phyloP scores from a whole-genome alignment of 2,888 invertebrate species.

The Onchidella celtica region DNA sequence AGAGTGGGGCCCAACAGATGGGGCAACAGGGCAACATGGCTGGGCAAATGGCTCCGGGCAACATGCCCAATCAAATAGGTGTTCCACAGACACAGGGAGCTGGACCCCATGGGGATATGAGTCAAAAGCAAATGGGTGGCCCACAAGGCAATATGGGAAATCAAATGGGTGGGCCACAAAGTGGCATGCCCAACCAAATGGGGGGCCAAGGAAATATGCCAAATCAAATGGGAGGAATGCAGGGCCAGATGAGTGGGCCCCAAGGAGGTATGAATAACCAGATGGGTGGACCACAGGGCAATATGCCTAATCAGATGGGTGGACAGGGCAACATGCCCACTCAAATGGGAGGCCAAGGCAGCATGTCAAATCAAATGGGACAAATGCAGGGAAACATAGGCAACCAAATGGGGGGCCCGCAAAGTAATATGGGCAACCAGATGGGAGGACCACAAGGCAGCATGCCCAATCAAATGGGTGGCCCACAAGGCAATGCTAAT shows the following conservation, averaged over 20 bases:
- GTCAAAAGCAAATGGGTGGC: constrained; percentile 37
- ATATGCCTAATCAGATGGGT: constrained; percentile 57
- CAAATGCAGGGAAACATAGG: constrained; percentile 46
- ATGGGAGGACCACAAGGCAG: constrained; percentile 55
- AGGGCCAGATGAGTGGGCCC: constrained; percentile 44
- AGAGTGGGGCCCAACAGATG: neutral
- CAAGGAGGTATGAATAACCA: constrained; percentile 51
- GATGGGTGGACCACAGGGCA: constrained; percentile 52
- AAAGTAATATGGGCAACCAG: constrained; percentile 43
- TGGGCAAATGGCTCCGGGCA: constrained; percentile 47
- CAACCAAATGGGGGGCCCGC: constrained; percentile 28
- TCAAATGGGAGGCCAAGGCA: constrained; percentile 54
- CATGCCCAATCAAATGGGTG: constrained; percentile 47
- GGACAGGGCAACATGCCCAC: constrained; percentile 51
- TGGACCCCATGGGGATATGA: constrained; percentile 23
- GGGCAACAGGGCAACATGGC: constrained; percentile 16
- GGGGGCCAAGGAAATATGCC: constrained; percentile 51
- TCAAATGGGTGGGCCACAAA: constrained; percentile 44
- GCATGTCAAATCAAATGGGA: constrained; percentile 53
- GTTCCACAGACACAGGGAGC: constrained; percentile 35
- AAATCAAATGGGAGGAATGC: constrained; percentile 53
- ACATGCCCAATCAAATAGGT: constrained; percentile 55
- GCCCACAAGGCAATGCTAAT: constrained; percentile 46
- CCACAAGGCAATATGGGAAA: constrained; percentile 46
- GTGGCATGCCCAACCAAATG: constrained; percentile 53